A percentile compares a stretch with the other conserved stretches of the same genome.
Evolutionary conservation across 2,113 vertebrate species (phyloP).

Genomic region (Nanorana parkeri): DNA sequence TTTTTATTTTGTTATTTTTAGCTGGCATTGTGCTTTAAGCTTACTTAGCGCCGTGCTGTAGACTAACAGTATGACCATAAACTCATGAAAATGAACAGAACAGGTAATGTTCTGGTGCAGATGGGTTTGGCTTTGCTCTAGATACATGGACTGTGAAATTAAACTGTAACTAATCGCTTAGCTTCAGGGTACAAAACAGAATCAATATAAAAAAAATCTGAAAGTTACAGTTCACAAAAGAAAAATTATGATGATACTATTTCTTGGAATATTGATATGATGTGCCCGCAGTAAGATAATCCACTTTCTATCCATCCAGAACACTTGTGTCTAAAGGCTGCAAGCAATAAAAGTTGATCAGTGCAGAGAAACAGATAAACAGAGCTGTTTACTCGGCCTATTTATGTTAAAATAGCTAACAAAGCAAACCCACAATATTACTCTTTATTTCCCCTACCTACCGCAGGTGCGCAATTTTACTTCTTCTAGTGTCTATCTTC

Average conservation of each 20-base stretch:
- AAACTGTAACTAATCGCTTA: not conserved
- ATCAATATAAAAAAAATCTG: conserved; percentile 1
- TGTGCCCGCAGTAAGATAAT: not conserved
- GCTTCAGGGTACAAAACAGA: not conserved
- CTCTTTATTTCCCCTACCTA: too few relatives aligned
- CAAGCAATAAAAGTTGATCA: conserved; percentile 1
- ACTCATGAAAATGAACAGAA: not conserved
- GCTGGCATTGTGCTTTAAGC: too few relatives aligned
- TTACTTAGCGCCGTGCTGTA: too few relatives aligned
- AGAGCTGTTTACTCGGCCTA: not conserved
- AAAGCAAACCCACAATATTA: too few relatives aligned
- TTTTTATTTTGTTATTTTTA: too few relatives aligned
- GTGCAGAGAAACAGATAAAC: not conserved
- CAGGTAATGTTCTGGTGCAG: not conserved
- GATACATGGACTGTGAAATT: not conserved
- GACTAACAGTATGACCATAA: too few relatives aligned
- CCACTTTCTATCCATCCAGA: not conserved
- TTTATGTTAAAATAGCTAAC: too few relatives aligned
- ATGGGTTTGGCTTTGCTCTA: not conserved
- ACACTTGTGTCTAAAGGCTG: not conserved
- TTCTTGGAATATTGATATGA: not conserved
- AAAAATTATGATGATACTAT: not conserved
- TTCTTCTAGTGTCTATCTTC: too few relatives aligned
- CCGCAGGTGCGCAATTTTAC: too few relatives aligned
- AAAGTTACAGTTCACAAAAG: conserved; percentile 1